Conservation (phyloP, 2,888 invertebrate genomes). For the Petrophora chlorosata region DNA sequence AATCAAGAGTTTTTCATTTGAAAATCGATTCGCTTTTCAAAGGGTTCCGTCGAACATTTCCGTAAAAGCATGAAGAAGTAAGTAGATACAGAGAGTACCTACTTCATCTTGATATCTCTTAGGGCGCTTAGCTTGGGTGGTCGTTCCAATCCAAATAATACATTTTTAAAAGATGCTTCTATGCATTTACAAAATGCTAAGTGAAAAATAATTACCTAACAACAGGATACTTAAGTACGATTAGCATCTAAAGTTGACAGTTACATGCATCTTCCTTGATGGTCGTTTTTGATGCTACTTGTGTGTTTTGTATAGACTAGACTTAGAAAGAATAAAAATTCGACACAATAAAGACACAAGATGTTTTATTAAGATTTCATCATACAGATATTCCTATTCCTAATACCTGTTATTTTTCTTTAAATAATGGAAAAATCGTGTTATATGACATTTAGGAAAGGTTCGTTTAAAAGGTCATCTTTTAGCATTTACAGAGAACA, state of each 20-base stretch:
- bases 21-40: constrained; percentile 25
- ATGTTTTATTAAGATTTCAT: no score
- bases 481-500: no score
- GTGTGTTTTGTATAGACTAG: no score
- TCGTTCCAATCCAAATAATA: constrained; percentile 1
- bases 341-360: no score
- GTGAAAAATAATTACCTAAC: constrained; percentile 36
- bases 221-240: constrained; percentile 29
- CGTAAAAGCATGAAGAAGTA: no score
- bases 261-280: constrained; percentile 24
- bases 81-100: no score
- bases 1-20: constrained; percentile 41
- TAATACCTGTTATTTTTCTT: no score
- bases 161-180: not conserved
- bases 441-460: no score
- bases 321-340: no score
- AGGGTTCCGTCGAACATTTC: constrained; percentile 51
- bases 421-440: no score
- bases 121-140: not conserved
- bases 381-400: no score
- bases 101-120: constrained; percentile 1
- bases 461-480: no score
- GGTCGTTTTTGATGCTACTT: constrained; percentile 1
- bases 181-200: constrained; percentile 17
- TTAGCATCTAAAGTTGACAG: constrained; percentile 29